Evolutionary conservation across 2,888 invertebrate genomes (phyloP), one percentile per base, ranked within the genome.

Genomic region (Cantharis rustica): DNA sequence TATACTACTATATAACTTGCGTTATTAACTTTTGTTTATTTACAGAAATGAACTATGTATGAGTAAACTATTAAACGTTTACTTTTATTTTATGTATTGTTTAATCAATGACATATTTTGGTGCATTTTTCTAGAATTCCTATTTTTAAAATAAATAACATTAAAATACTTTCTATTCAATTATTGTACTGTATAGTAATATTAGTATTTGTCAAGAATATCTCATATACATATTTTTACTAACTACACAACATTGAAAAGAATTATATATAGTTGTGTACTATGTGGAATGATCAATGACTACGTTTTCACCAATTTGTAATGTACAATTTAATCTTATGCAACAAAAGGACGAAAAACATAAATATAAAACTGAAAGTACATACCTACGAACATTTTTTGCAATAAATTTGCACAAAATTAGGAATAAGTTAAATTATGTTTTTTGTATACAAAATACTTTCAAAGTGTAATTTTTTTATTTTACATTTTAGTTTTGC

Each of bases 11-110:
- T 77, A 77, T 77, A 74, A 74, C 77, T 71, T 75, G 68, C 73
- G 74, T 74, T 77, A 77, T 77, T 77, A 77, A 74, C 74, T 74
- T 73, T 74, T 71, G 72, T 73, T 72, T 75, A 74, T 72, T 74
- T 74, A 76, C 73, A 69, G 68, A 63, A 77, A 77, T 47, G 68
- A 72, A 77, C 69, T 72, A 73, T 72, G 68, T 70, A 66, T 71
- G 47, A 47, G 16, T 20, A 63, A n/a, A 74, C 47, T 66, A 66
- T 66, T 17, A 68, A 72, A 64, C 31, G 47, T n/a, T 47, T 47
- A n/a, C 47, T 47, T 47, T 47, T 47, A 47, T 47, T 47, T 47
- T 47, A 47, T 47, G 47, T 47, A 47, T 47, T 47, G n/a, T 47
- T 47, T 47, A n/a, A 47, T 47, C 47, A 47, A 47, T 47, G 47